These are phyloP conservation scores for Lepus oiostolus DNA, from an alignment of 2,797 vertebrate species.

Conservation along the genomic window DNA sequence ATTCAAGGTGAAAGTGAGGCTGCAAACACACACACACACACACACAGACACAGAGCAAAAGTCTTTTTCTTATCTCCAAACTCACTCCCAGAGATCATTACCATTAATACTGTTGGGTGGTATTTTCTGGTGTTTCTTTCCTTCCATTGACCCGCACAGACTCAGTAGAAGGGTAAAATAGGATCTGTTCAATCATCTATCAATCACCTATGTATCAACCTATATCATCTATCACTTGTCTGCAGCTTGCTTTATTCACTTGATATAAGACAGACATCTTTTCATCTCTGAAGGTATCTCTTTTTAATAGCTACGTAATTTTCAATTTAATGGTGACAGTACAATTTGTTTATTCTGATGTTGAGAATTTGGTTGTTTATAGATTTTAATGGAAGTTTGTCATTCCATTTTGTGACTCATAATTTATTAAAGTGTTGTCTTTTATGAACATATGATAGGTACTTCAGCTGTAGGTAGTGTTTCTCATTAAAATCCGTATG, in stretches of 20 bases:
- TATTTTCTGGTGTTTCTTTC: not conserved
- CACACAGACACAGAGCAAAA: not conserved
- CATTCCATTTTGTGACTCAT: slow-evolving; percentile 7
- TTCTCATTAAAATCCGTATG: not conserved
- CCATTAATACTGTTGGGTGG: no score
- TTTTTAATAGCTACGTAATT: slow-evolving; percentile 53
- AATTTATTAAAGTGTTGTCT: slow-evolving; percentile 23
- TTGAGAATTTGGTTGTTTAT: slow-evolving; percentile 41
- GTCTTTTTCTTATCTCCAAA: not conserved
- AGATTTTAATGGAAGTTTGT: slow-evolving; percentile 15
- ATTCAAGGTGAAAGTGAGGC: not conserved
- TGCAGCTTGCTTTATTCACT: not conserved
- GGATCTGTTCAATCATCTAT: not conserved
- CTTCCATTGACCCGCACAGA: not conserved
- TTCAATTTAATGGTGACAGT: not conserved
- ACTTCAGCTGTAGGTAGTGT: not conserved
- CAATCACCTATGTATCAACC: not conserved
- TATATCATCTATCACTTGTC: not conserved
- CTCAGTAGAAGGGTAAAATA: not conserved
- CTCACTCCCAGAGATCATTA: not conserved
- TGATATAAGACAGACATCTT: not conserved
- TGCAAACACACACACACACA: not conserved
- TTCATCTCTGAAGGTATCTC: not conserved
- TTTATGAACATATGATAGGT: not conserved
- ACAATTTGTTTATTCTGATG: not conserved